phyloP scores from a whole-genome alignment of 1,140 invertebrate genomes.

The Drusus annulatus region DNA sequence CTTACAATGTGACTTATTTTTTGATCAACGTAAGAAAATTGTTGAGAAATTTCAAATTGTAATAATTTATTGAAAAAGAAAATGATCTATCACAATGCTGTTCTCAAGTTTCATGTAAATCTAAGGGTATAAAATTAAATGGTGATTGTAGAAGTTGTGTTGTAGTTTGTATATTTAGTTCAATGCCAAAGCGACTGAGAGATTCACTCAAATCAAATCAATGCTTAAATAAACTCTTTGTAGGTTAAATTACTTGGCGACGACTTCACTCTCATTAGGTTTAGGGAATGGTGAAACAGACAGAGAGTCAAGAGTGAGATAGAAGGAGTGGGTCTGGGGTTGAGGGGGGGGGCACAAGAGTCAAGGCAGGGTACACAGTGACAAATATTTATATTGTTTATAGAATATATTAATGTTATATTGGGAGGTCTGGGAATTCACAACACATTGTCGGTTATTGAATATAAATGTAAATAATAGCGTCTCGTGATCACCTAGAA shows the following conservation, averaged over 20 bases:
- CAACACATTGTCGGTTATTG: slow-evolving; percentile 58
- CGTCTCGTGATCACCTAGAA: slow-evolving; percentile 60
- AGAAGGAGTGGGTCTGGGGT: slow-evolving; percentile 47
- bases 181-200: slow-evolving; percentile 39
- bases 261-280: slow-evolving; percentile 39
- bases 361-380: slow-evolving; percentile 57
- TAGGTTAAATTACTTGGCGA: not conserved
- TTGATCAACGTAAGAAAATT: no score
- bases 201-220: slow-evolving; percentile 27
- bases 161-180: slow-evolving; percentile 33
- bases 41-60: not conserved
- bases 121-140: slow-evolving; percentile 5
- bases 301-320: slow-evolving; percentile 52
- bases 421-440: slow-evolving; percentile 31
- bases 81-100: slow-evolving; percentile 1
- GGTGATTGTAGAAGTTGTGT: slow-evolving; percentile 16
- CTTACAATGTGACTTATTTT: not conserved
- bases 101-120: not conserved
- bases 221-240: slow-evolving; percentile 3
- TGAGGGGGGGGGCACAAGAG: slow-evolving; percentile 46
- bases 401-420: slow-evolving; percentile 45
- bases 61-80: not conserved
- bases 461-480: slow-evolving; percentile 58
- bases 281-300: slow-evolving; percentile 38
- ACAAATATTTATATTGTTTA: slow-evolving; percentile 47